Percentiles rank a stretch among this genome's conserved stretches.
These are phyloP conservation scores for Malurus alboscapulatus DNA, from an alignment of 2,113 vertebrate genomes.

Conservation along the genomic window DNA sequence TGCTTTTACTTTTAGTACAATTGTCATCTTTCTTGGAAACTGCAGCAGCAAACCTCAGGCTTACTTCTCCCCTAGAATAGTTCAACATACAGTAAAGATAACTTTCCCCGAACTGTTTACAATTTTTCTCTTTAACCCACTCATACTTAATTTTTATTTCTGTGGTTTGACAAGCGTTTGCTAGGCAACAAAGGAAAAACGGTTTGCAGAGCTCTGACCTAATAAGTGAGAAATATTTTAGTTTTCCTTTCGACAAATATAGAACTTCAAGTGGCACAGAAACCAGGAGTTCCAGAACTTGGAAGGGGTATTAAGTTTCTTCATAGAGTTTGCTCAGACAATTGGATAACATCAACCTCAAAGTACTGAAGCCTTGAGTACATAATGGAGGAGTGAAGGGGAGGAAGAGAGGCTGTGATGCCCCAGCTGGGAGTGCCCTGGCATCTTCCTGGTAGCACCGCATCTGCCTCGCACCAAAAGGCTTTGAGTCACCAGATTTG, in stretches of 20 bases:
- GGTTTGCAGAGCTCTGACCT: not conserved
- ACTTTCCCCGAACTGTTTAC: not conserved
- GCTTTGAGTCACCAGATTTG: not conserved
- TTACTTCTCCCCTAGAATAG: not conserved
- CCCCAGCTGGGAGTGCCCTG: slow-evolving; percentile 23
- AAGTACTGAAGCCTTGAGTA: not conserved
- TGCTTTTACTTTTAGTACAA: not conserved
- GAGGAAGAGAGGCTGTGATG: not conserved
- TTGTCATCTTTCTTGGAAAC: not conserved
- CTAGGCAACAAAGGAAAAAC: not conserved
- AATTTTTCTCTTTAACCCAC: not conserved
- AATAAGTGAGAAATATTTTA: not conserved
- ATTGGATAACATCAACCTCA: not conserved
- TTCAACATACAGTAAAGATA: not conserved
- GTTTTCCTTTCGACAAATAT: not conserved
- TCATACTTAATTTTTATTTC: not conserved
- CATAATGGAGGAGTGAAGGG: not conserved
- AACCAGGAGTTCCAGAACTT: not conserved
- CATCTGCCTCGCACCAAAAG: not conserved
- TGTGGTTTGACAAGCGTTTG: not conserved
- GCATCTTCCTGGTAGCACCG: slow-evolving; percentile 21
- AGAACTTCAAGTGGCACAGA: not conserved
- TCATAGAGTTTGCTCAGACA: not conserved
- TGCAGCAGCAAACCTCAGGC: not conserved
- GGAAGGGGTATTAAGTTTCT: not conserved